Conservation (phyloP, 2,797 vertebrate species). For the Tauraco hartlaubi region DNA sequence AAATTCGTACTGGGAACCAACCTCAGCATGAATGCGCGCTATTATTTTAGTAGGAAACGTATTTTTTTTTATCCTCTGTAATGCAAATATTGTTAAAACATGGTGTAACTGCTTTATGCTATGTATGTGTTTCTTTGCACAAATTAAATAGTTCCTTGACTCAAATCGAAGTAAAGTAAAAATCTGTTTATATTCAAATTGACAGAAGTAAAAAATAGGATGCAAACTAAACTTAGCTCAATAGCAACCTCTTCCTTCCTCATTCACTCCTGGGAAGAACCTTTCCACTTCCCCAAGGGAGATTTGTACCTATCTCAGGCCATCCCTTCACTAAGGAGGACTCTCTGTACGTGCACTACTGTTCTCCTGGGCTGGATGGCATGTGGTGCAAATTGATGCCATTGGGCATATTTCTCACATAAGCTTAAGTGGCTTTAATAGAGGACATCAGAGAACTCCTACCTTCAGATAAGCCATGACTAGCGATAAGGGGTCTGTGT, state of each 20-base stretch:
- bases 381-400: background rate
- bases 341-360: fast-evolving
- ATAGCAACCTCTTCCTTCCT: background rate
- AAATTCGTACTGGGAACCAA: background rate
- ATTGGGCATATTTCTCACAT: background rate
- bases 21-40: background rate
- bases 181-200: background rate
- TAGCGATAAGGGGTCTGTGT: background rate
- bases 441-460: background rate
- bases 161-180: background rate
- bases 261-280: background rate
- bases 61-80: background rate
- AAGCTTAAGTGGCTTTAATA: background rate
- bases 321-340: background rate
- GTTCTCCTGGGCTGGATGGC: background rate
- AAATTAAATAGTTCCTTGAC: background rate
- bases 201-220: background rate
- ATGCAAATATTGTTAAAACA: background rate
- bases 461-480: background rate
- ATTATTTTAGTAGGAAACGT: background rate
- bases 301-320: background rate
- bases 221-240: background rate
- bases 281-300: background rate
- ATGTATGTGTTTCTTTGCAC: background rate
- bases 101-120: background rate